Evolutionary conservation across 2,797 vertebrate genomes (phyloP).

Genomic region (Avahi laniger): DNA sequence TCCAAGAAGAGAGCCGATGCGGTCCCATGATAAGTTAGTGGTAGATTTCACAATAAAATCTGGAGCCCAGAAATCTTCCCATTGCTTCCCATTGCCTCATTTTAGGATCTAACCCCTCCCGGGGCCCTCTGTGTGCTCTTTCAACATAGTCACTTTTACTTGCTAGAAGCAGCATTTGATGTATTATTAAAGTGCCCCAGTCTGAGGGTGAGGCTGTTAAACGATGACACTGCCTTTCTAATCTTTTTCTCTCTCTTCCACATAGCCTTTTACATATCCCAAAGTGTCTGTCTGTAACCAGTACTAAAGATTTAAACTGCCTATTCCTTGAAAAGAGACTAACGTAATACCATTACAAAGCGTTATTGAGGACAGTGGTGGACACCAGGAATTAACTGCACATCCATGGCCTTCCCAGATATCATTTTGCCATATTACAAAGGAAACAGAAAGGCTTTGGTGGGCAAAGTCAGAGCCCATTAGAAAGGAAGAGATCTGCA

Average conservation of each 20-base stretch:
- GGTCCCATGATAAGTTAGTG: neutral
- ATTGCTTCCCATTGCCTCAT: neutral
- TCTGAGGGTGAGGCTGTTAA: neutral
- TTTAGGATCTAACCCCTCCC: neutral
- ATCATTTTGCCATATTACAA: neutral
- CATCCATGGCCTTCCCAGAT: neutral
- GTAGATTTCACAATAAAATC: neutral
- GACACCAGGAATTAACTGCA: neutral
- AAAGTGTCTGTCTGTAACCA: neutral
- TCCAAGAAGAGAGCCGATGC: neutral
- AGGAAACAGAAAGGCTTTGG: neutral
- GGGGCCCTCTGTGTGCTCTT: neutral
- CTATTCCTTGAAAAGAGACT: neutral
- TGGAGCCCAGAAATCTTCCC: neutral
- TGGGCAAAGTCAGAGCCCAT: neutral
- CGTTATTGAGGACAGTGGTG: neutral
- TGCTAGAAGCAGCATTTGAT: neutral
- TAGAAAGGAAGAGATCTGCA: neutral
- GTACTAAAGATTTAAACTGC: neutral
- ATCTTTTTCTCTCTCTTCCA: neutral
- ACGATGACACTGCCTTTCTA: neutral
- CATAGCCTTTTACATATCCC: neutral
- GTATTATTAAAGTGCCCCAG: neutral
- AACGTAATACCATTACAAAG: neutral
- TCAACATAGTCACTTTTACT: neutral